These are phyloP conservation scores for Notarius lentiginosus DNA, from an alignment of 2,113 vertebrate species.

Conservation along the genomic window DNA sequence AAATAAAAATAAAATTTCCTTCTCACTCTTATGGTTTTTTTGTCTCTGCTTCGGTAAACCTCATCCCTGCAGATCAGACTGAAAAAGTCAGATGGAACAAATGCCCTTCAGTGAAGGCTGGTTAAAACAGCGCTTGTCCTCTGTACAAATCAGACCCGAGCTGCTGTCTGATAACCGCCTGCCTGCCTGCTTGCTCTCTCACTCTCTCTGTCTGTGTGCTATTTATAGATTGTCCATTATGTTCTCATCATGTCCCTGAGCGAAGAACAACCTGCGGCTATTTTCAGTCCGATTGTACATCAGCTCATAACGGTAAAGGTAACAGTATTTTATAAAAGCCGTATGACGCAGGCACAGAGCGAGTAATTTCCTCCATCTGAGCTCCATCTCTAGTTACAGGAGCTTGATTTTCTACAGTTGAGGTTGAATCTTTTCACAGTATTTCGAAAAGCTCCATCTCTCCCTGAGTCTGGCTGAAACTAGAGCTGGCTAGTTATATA, in stretches of 20 bases:
- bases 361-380: background rate
- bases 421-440: background rate
- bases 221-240: constrained; percentile 38
- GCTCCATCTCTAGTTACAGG: background rate
- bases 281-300: constrained; percentile 27
- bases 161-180: background rate
- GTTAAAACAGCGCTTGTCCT: background rate
- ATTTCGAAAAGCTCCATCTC: background rate
- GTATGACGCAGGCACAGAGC: background rate
- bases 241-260: constrained; percentile 26
- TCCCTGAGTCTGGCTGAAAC: background rate
- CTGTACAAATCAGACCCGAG: background rate
- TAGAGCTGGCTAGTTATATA: background rate
- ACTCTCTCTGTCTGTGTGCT: background rate
- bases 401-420: background rate
- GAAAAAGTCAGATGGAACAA: background rate
- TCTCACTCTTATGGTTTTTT: background rate
- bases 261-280: constrained; percentile 21
- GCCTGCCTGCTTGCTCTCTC: background rate
- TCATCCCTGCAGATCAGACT: background rate
- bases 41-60: background rate
- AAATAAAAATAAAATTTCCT: background rate
- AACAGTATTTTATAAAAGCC: constrained; percentile 21
- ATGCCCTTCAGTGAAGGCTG: no score
- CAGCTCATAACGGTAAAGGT: background rate